Base-by-base conservation (phyloP, 1,140 invertebrate genomes). In the Onthophagus taurus region DNA sequence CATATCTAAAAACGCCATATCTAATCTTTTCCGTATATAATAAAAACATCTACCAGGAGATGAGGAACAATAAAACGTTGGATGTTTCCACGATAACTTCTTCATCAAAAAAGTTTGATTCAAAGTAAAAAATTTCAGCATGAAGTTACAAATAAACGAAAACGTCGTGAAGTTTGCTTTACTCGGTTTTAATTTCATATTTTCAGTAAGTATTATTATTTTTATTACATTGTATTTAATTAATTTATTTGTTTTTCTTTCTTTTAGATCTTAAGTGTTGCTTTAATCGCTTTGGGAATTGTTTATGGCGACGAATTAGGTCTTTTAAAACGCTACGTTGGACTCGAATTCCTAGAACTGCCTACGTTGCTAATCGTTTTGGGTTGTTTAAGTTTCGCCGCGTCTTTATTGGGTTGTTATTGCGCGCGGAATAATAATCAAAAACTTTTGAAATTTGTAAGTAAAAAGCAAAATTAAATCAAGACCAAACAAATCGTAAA, bases 191-290 rank as follows among this genome's bases (percentile, higher is more conserved):
- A 51, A 48, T 44, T 43, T 53, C 29, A 34, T 50, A 11, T 53
- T 53, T 43, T 44, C 41, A 42, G 52, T 53, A 41, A 51, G 52
- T 23, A 39, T 39, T n/a, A 16, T 23, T 24, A 12, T 21, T 20
- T 4, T 24, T 23, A 21, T 21, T 16, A 12, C 16, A 39, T 21
- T 39, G 37, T 39, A 12, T 23, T 39, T n/a, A 4, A 6, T 24
- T 13, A 11, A 31, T 13, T 16, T 31, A 14, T 30, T 26, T 12
- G 8, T 26, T 16, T 11, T 44, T 33, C 17, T 34, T 16, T 47
- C 29, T 44, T 48, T 35, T 21, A 53, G 52, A 47, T 53, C 6
- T 31, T 53, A 9, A 51, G 52, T 23, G 34, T 53, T 3, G 42
- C 49, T 14, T 31, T 53, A n/a, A 51, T 53, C 12, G 46, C 52